A percentile compares a stretch with the other conserved stretches of the same genome.
Conservation (phyloP, 2,797 vertebrate genomes). For the Ctenopoma kingsleyae region DNA sequence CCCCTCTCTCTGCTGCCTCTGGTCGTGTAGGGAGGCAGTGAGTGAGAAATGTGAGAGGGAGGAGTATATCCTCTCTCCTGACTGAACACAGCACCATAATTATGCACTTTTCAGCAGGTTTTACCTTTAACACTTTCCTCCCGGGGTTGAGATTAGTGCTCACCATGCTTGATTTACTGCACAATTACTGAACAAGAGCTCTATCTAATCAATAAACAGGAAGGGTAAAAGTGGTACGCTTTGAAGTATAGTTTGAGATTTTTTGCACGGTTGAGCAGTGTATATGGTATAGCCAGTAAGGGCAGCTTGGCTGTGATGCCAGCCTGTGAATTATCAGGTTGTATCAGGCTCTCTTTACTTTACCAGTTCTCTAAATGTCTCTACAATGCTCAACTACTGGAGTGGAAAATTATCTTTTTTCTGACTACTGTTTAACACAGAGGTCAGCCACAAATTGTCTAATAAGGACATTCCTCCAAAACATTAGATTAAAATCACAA, state of each 20-base stretch:
- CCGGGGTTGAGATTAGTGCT: constrained; percentile 77
- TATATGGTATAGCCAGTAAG: constrained; percentile 53
- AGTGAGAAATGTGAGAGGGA: constrained; percentile 81
- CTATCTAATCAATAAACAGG: constrained; percentile 82
- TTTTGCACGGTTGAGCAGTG: constrained; percentile 72
- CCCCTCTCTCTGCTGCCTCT: constrained; percentile 72
- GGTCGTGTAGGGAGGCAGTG: constrained; percentile 70
- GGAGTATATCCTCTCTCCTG: constrained; percentile 75
- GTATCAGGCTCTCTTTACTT: constrained; percentile 50
- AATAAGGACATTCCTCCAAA: constrained; percentile 67
- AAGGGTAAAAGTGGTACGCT: constrained; percentile 75
- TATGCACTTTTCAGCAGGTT: constrained; percentile 82
- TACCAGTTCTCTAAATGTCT: constrained; percentile 51
- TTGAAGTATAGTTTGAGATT: constrained; percentile 80
- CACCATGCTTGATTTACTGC: constrained; percentile 79
- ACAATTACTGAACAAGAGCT: constrained; percentile 82
- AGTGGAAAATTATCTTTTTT: constrained; percentile 57
- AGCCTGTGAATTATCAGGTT: constrained; percentile 55
- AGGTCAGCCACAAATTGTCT: constrained; percentile 71
- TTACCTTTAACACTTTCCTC: constrained; percentile 84
- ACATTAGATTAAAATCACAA: constrained; percentile 73
- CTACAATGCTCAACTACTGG: constrained; percentile 28
- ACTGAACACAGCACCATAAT: constrained; percentile 74
- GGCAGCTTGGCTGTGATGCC: constrained; percentile 53
- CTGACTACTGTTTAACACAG: constrained; percentile 47